Conservation (phyloP, 1,140 invertebrate species). For the Trypoxylus dichotomus region DNA sequence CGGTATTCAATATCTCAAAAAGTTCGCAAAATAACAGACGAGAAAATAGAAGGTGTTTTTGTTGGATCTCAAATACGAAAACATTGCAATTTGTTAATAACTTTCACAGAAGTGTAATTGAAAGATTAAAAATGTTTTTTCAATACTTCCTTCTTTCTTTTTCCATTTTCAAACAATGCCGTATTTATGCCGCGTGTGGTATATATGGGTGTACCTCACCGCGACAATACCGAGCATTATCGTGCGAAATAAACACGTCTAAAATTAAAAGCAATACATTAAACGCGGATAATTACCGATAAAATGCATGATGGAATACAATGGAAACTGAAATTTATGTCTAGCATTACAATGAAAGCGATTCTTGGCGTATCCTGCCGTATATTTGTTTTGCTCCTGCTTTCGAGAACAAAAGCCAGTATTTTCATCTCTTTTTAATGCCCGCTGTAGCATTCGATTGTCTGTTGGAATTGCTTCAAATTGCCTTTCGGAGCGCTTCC, state of each 20-base stretch:
- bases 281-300: constrained; percentile 11
- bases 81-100: too few species aligned
- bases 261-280: constrained; percentile 14
- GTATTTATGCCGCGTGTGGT: neutral
- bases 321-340: constrained; percentile 10
- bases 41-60: too few species aligned
- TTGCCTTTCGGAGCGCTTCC: constrained; percentile 45
- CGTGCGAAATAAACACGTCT: constrained; percentile 12
- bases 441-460: constrained; percentile 43
- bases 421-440: constrained; percentile 45
- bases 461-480: constrained; percentile 48
- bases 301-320: constrained; percentile 16
- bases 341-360: constrained; percentile 13
- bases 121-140: too few species aligned
- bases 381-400: constrained; percentile 42
- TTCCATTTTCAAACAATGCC: neutral
- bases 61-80: too few species aligned
- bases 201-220: neutral
- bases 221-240: neutral
- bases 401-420: constrained; percentile 38
- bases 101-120: too few species aligned
- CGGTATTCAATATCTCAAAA: too few species aligned
- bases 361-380: constrained; percentile 5
- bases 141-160: too few species aligned
- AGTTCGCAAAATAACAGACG: too few species aligned